Evolutionary conservation across 2,797 vertebrate species (phyloP), one percentile per base, ranked within the genome.

Genomic region (Poecilia picta): DNA sequence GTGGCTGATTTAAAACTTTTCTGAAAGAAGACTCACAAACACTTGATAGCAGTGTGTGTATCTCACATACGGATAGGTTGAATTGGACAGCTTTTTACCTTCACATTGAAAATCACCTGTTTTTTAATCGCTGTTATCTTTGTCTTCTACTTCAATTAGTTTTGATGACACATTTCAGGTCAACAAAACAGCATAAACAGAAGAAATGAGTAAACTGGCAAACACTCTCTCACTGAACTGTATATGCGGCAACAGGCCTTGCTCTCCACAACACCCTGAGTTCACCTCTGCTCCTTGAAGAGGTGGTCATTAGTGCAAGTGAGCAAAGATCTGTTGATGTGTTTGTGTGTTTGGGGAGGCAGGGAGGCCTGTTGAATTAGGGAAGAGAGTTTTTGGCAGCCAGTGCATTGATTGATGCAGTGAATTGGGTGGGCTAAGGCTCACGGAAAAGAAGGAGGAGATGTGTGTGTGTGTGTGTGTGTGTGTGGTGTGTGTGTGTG

Each of bases 351-450:
- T 87, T 88, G 87, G 75, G 55, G 49, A 78, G 79, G 75, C 81
- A 81, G 82, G 77, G 79, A 79, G 76, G 72, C 75, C 68, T 87
- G 81, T 86, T 89, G 88, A 83, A 92, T 91, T 83, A 87, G 74
- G 74, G 70, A 82, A 85, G 86, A 87, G 84, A 82, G 83, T 87
- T 89, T 86, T 91, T 94, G 89, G 89, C 88, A 88, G 80, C 91
- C 90, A 89, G 90, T 90, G 87, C 87, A 79, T 79, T 94, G 93
- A 95, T 94, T 91, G 89, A 95, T 94, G 85, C 77, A 57, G 85
- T 88, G 73, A 87, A 89, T 92, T 91, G 90, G 90, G 93, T 93
- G 92, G 93, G 88, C 92, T 82, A 57, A 76, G 70, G 74, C 80
- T 92, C 76, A 89, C 76, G 74, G 87, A 88, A 82, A 53, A 87